These are phyloP conservation scores for Chrysochloris asiatica DNA, from an alignment of 2,113 vertebrate genomes.

Conservation along the genomic window DNA sequence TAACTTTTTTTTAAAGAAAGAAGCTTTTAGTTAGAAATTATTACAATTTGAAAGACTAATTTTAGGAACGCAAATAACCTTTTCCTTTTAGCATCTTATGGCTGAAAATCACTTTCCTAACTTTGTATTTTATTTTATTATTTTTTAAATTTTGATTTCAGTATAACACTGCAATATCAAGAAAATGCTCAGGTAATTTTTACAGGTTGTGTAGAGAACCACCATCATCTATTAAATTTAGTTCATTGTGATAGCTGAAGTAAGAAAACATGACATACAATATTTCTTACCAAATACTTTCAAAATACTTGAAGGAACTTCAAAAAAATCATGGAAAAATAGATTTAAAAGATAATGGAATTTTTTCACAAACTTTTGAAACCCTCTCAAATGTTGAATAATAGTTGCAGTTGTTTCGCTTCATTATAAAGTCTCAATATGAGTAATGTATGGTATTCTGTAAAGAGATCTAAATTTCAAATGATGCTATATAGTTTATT, in stretches of 20 bases:
- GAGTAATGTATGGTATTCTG: neutral
- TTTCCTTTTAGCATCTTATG: neutral
- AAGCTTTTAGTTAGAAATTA: neutral
- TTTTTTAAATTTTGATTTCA: neutral
- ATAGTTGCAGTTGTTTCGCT: neutral
- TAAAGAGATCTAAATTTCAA: neutral
- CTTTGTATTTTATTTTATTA: neutral
- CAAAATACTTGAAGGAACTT: neutral
- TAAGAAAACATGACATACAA: neutral
- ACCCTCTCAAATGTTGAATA: too few relatives aligned
- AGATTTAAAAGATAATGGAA: too few relatives aligned
- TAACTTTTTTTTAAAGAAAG: neutral
- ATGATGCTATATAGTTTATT: neutral
- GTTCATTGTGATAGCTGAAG: neutral
- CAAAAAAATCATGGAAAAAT: too few relatives aligned
- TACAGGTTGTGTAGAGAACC: neutral
- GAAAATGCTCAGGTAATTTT: neutral
- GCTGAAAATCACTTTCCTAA: neutral
- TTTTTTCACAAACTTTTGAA: too few relatives aligned
- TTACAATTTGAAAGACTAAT: neutral
- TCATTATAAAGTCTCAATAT: neutral
- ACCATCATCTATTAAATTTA: neutral
- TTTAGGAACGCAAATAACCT: neutral
- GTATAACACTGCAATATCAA: neutral
- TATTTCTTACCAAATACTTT: neutral